Conservation (phyloP, 1,140 invertebrate species). For the Drosophila nigromelanica region DNA sequence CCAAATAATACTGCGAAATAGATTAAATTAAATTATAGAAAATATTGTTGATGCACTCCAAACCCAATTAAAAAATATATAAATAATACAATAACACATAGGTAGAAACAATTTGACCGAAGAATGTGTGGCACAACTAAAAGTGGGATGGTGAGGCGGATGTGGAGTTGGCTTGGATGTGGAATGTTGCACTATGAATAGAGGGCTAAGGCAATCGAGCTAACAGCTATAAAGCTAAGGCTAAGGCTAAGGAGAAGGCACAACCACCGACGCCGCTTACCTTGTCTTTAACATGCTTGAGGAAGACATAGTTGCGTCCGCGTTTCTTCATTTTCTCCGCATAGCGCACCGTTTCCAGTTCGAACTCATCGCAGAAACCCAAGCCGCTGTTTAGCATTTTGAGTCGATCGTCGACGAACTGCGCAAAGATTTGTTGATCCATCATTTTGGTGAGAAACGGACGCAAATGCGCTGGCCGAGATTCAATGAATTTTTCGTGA, state of each 20-base stretch:
- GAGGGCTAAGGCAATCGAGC: constrained; percentile 36
- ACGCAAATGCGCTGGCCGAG: constrained; percentile 91
- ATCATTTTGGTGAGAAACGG: constrained; percentile 95
- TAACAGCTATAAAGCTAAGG: constrained; percentile 14
- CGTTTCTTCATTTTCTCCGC: constrained; percentile 92
- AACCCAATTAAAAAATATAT: constrained; percentile 26
- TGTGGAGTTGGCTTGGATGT: constrained; percentile 15
- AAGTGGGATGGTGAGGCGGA: constrained; percentile 11
- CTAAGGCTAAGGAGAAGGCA: constrained; percentile 4
- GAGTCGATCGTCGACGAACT: constrained; percentile 97
- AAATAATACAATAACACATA: constrained; percentile 29
- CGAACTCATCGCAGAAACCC: constrained; percentile 97
- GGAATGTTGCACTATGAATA: constrained; percentile 32
- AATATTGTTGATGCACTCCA: constrained; percentile 51
- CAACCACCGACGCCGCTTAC: constrained; percentile 81
- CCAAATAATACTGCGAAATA: constrained; percentile 80
- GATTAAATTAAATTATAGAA: constrained; percentile 70
- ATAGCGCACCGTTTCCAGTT: constrained; percentile 93
- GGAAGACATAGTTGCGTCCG: constrained; percentile 91
- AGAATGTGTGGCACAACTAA: constrained; percentile 29
- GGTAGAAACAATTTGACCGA: constrained; percentile 4
- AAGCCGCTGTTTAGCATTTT: constrained; percentile 94
- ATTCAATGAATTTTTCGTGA: constrained; percentile 93
- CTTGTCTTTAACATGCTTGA: constrained; percentile 91
- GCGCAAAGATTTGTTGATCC: constrained; percentile 96